Percentiles rank a stretch among this genome's conserved stretches.
phyloP scores from a whole-genome alignment of 1,140 invertebrate genomes.

The Leptinotarsa defecta region DNA sequence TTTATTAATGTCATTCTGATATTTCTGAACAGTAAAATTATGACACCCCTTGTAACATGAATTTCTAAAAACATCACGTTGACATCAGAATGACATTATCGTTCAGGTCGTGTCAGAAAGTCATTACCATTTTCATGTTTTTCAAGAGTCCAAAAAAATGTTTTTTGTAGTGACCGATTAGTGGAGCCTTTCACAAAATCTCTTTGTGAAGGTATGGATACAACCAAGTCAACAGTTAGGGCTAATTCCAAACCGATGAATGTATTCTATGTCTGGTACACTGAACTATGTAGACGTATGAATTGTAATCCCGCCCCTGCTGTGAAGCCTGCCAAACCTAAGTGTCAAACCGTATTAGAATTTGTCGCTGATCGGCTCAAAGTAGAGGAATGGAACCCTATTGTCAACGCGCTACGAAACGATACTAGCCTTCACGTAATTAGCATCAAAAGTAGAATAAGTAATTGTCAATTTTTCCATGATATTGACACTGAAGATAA shows the following conservation, averaged over 20 bases:
- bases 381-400: conserved; percentile 70
- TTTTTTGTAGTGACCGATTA: conserved; percentile 16
- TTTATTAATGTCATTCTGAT: no score
- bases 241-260: conserved; percentile 49
- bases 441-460: conserved; percentile 58
- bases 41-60: neutral
- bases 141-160: conserved; percentile 16
- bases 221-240: conserved; percentile 41
- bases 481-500: conserved; percentile 64
- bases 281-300: conserved; percentile 52
- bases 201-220: conserved; percentile 31
- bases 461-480: conserved; percentile 58
- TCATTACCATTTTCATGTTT: conserved; percentile 30
- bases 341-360: conserved; percentile 60
- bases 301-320: conserved; percentile 47
- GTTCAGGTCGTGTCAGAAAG: conserved; percentile 29
- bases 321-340: conserved; percentile 54
- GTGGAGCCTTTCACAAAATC: conserved; percentile 13
- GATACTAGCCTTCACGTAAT: conserved; percentile 67
- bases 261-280: conserved; percentile 55
- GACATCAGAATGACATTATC: conserved; percentile 16
- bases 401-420: conserved; percentile 67
- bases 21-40: no score
- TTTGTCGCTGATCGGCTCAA: conserved; percentile 71
- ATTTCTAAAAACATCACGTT: neutral